These are phyloP conservation scores for Azorinus chamasolen DNA, from an alignment of 2,888 invertebrate genomes.

Conservation along the genomic window DNA sequence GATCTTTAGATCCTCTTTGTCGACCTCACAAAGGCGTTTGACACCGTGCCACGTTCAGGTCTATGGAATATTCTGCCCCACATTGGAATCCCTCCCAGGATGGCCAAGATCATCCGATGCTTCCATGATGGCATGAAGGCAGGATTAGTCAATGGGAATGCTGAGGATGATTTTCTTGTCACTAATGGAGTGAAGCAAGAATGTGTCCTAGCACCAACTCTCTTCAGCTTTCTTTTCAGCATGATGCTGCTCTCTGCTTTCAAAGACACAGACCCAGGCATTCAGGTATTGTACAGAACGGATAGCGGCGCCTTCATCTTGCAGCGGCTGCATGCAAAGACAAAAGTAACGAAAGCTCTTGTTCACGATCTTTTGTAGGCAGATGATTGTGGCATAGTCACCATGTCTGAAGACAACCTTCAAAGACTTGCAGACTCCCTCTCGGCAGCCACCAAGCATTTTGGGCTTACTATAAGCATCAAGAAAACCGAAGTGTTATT, in stretches of 20 bases:
- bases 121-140: slow-evolving; percentile 2
- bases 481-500: slow-evolving; percentile 14
- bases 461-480: slow-evolving; percentile 12
- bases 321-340: slow-evolving; percentile 10
- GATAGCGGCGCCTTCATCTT: slow-evolving; percentile 17
- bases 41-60: not conserved
- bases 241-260: slow-evolving; percentile 2
- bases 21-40: slow-evolving; percentile 1
- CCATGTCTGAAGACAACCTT: too few relatives aligned
- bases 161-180: not conserved
- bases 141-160: not conserved
- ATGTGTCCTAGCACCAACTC: slow-evolving; percentile 1
- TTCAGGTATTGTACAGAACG: slow-evolving; percentile 1
- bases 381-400: slow-evolving; percentile 6
- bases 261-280: slow-evolving; percentile 1
- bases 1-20: slow-evolving; percentile 2
- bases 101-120: not conserved
- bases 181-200: slow-evolving; percentile 19
- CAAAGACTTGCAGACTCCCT: too few relatives aligned
- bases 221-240: slow-evolving; percentile 15
- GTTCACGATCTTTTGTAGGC: slow-evolving; percentile 22
- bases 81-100: not conserved
- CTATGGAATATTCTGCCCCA: slow-evolving; percentile 1
- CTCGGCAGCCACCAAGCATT: too few relatives aligned
- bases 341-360: not conserved